Evolutionary conservation across 2,113 vertebrate genomes (phyloP).

Genomic region (Craseonycteris thonglongyai): DNA sequence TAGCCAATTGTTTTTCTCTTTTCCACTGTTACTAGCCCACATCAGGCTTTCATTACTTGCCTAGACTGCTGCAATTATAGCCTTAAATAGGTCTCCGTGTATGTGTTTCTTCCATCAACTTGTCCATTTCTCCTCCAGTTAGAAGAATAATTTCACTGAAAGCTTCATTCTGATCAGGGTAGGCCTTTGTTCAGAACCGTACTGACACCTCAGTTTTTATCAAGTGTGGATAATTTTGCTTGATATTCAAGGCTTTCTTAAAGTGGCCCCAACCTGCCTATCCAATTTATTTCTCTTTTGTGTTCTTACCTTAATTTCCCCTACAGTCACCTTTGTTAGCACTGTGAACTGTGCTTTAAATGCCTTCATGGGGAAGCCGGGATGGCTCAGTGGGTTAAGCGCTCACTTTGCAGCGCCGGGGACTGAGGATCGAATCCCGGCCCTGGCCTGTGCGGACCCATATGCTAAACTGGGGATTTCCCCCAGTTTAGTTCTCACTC

Average conservation of each 20-base stretch:
- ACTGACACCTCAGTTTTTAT: not conserved
- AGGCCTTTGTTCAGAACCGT: not conserved
- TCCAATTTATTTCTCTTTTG: not conserved
- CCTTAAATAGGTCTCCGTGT: not conserved
- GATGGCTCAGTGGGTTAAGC: too few relatives aligned
- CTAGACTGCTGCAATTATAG: not conserved
- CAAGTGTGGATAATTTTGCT: conserved; percentile 14
- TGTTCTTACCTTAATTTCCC: not conserved
- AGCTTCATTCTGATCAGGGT: not conserved
- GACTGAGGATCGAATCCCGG: too few relatives aligned
- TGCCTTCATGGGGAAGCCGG: too few relatives aligned
- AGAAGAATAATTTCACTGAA: not conserved
- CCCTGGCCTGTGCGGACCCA: too few relatives aligned
- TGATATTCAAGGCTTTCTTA: not conserved
- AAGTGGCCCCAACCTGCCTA: not conserved
- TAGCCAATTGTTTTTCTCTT: not conserved
- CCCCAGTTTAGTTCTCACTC: too few relatives aligned
- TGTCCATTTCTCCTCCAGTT: not conserved
- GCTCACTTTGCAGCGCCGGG: too few relatives aligned
- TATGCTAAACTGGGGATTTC: too few relatives aligned
- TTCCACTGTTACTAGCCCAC: not conserved
- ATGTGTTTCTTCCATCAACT: not conserved
- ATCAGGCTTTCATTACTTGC: not conserved
- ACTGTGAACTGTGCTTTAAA: not conserved
- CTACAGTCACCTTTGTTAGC: not conserved